These are phyloP conservation scores for Autographa gamma DNA, from an alignment of 2,888 invertebrate genomes.

Conservation along the genomic window DNA sequence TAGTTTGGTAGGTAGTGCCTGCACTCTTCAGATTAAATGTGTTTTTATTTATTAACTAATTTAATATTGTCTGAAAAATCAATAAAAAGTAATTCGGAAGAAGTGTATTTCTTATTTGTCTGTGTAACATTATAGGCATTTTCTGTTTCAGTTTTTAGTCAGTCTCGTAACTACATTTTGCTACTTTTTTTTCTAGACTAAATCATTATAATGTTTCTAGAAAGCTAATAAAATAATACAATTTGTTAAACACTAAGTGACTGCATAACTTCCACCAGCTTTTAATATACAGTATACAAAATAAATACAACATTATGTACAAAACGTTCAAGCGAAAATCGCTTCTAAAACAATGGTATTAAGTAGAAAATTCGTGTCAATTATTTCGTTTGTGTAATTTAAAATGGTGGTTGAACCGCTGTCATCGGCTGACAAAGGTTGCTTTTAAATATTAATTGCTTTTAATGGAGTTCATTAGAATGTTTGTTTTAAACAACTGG, in stretches of 20 bases:
- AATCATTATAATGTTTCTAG: too few relatives aligned
- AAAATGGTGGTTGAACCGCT: constrained; percentile 45
- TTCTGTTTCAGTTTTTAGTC: too few relatives aligned
- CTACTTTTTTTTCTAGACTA: too few relatives aligned
- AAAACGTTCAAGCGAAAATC: constrained; percentile 9
- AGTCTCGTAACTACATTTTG: too few relatives aligned
- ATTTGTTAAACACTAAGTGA: too few relatives aligned
- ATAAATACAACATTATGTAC: constrained; percentile 4
- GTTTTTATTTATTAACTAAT: too few relatives aligned
- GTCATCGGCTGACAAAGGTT: constrained; percentile 61
- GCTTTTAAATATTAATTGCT: constrained; percentile 66
- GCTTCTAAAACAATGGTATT: constrained; percentile 14
- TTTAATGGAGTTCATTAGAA: constrained; percentile 61
- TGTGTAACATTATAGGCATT: too few relatives aligned
- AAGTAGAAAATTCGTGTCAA: constrained; percentile 25
- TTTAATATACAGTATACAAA: background rate
- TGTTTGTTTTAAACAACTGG: constrained; percentile 30
- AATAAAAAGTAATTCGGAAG: too few relatives aligned
- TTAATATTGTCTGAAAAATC: too few relatives aligned
- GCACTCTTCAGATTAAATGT: too few relatives aligned
- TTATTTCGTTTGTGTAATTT: constrained; percentile 26
- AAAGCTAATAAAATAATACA: too few relatives aligned
- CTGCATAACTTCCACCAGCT: background rate
- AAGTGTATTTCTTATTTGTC: too few relatives aligned
- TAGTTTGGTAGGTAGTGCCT: background rate